Evolutionary conservation across 2,888 invertebrate genomes (phyloP).

Genomic region (Drosophila borealis): DNA sequence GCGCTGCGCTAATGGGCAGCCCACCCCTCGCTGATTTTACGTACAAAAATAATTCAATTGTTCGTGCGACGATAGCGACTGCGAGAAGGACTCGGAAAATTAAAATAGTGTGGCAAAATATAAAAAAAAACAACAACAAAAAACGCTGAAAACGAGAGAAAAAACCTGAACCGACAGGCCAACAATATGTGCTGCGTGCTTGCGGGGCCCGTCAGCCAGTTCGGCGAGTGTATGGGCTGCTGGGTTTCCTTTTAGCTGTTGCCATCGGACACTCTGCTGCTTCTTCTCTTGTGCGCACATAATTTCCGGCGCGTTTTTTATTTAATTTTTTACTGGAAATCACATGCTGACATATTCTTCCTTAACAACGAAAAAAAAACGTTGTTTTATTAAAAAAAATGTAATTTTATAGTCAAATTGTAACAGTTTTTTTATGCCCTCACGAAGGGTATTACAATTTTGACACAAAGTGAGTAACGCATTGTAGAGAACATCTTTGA

Average conservation of each 20-base stretch:
- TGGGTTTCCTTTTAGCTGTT: constrained; percentile 41
- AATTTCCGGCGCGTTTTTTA: constrained; percentile 71
- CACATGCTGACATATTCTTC: constrained; percentile 79
- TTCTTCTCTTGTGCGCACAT: constrained; percentile 63
- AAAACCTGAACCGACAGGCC: constrained; percentile 46
- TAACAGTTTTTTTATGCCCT: constrained; percentile 60
- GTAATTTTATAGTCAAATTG: constrained; percentile 76
- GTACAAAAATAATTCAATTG: constrained; percentile 83
- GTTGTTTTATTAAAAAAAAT: constrained; percentile 51
- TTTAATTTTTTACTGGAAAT: constrained; percentile 57
- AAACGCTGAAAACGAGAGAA: constrained; percentile 42
- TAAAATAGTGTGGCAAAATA: constrained; percentile 68
- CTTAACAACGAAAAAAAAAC: constrained; percentile 47
- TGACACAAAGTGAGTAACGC: too few species aligned
- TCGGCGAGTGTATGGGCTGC: constrained; percentile 30
- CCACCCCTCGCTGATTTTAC: constrained; percentile 79
- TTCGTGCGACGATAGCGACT: constrained; percentile 60
- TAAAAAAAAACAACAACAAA: constrained; percentile 47
- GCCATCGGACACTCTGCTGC: constrained; percentile 17
- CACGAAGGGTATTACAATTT: not conserved
- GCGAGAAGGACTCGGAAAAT: constrained; percentile 69
- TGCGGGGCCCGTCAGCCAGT: constrained; percentile 30
- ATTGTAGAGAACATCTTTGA: not conserved
- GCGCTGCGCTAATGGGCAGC: constrained; percentile 77
- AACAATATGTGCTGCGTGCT: constrained; percentile 68